Base-by-base conservation (phyloP, 2,797 vertebrate species). In the Glyptemys insculpta region DNA sequence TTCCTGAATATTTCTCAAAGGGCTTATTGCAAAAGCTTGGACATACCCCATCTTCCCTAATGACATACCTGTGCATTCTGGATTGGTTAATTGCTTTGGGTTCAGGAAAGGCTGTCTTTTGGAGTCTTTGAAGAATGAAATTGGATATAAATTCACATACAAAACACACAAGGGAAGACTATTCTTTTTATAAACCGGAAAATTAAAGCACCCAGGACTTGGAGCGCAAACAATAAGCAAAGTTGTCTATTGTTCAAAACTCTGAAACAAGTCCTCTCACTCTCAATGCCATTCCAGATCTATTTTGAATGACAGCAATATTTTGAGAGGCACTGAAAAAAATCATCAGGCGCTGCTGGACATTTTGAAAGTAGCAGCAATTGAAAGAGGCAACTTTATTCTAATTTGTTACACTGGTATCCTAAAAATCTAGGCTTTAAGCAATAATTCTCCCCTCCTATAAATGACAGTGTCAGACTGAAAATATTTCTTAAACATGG, bases 111-210 rank as follows among this genome's bases (percentile, higher is more conserved):
- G 0, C 4, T 50, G 8, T 80, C 49, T 83, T 89, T 57, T 82
- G 9, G 93, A 91, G 79, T 50, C 53, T 94, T 95, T 72, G 53
- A 68, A 72, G 94, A 89, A 78, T 8, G 59, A 89, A 92, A 92
- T 4, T 15, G 0, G 0, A 78, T 31, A 65, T 8, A 72, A 37
- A 86, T 27, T 72, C 37, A 79, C 81, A 79, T 8, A 86, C 29
- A 50, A 31, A 21, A 37, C 41, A 88, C 41, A 53, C 86, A 54
- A 68, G 29, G 7, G 27, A 78, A 78, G 27, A 78, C 29, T 44
- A 76, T 76, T 49, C 14, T 31, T 49, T 25, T 44, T 25, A 74
- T 31, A 49, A 79, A 52, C 15, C 87, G 41, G 50, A 88, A 96
- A 94, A 95, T 78, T 0, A 0, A 31, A 21, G 79, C 8, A 81